Conservation (phyloP, 2,113 vertebrate genomes). For the Pollachius pollachius region DNA sequence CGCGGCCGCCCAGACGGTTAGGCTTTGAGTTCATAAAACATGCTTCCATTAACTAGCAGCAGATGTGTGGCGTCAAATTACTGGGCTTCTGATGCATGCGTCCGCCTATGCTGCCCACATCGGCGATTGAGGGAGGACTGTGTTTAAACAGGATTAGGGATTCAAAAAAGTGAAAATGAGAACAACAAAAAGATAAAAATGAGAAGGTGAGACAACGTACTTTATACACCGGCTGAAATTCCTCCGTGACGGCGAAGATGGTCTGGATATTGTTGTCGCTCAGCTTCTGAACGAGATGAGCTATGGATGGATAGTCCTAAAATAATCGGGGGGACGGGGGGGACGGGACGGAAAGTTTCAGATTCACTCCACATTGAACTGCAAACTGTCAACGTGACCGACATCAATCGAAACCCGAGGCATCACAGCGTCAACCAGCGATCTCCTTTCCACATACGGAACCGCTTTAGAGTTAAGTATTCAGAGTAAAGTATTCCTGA, state of each 20-base stretch:
- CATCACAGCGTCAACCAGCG: not conserved
- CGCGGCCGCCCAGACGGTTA: not conserved
- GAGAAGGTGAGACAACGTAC: constrained; percentile 55
- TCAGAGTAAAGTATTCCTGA: not conserved
- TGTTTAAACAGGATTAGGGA: not conserved
- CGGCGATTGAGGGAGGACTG: not conserved
- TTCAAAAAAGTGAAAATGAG: not conserved
- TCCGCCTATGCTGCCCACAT: not conserved
- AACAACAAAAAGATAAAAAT: not conserved
- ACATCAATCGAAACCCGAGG: not conserved
- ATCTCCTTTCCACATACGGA: not conserved
- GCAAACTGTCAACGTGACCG: no score
- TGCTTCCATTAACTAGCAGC: not conserved
- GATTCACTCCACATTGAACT: not conserved
- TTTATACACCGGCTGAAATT: constrained; percentile 96
- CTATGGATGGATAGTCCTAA: constrained; percentile 96
- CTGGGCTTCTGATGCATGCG: not conserved
- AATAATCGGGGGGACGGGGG: constrained; percentile 8
- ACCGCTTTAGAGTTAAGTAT: not conserved
- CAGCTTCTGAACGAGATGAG: constrained; percentile 96
- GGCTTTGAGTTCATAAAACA: not conserved
- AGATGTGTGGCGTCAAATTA: constrained; percentile 1
- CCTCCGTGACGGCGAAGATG: constrained; percentile 95
- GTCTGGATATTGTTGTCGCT: constrained; percentile 99
- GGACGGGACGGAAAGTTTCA: not conserved